phyloP scores from a whole-genome alignment of 2,113 vertebrate genomes.

The Colius striatus region DNA sequence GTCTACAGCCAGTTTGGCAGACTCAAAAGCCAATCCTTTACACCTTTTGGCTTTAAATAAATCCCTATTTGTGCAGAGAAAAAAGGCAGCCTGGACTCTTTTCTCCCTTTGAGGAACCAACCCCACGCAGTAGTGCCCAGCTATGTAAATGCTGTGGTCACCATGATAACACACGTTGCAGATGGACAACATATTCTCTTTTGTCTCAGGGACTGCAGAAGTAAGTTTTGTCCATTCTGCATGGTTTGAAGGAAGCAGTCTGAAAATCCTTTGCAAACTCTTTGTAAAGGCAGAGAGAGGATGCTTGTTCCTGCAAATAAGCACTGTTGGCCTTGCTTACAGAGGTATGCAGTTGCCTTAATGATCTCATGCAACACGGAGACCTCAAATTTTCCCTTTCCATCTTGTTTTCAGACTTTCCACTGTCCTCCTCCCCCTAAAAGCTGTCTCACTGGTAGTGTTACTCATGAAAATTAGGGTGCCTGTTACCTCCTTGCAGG shows the following conservation, averaged over 20 bases:
- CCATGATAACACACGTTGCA: background rate
- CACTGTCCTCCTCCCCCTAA: background rate
- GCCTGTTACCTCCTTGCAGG: background rate
- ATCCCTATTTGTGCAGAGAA: constrained; percentile 10
- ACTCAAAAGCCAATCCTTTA: constrained; percentile 47
- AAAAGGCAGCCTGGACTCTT: background rate
- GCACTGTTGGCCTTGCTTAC: background rate
- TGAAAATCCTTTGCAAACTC: background rate
- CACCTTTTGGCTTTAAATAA: constrained; percentile 39
- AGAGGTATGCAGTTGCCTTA: background rate
- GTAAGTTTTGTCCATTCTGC: background rate
- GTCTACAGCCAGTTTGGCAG: constrained; percentile 19
- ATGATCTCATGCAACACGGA: background rate
- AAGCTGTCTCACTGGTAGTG: constrained; percentile 6
- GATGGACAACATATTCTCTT: background rate
- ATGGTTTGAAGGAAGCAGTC: background rate
- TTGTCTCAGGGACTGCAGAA: background rate
- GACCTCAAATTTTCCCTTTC: background rate
- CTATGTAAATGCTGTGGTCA: background rate
- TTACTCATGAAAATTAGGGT: background rate
- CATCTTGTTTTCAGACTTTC: constrained; percentile 55
- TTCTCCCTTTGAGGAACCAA: background rate
- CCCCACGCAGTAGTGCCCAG: background rate
- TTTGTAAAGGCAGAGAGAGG: background rate
- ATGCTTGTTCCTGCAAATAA: background rate